A percentile compares a stretch with the other conserved stretches of the same genome.
phyloP scores from a whole-genome alignment of 2,888 invertebrate genomes.

The Anodontia alba region DNA sequence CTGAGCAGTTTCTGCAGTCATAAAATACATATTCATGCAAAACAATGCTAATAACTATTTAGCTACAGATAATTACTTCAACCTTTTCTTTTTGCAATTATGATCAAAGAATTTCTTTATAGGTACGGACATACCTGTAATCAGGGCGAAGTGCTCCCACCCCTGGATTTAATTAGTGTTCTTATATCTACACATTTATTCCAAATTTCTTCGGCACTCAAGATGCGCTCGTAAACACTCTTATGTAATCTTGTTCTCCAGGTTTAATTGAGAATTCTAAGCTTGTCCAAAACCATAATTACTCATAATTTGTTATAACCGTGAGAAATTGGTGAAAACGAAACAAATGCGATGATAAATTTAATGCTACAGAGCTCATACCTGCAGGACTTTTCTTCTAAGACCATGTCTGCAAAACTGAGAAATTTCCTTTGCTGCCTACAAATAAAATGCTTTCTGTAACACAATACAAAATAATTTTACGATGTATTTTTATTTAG shows the following conservation, averaged over 20 bases:
- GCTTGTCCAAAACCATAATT: constrained; percentile 17
- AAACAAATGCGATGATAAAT: not conserved
- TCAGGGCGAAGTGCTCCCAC: constrained; percentile 5
- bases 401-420: no score
- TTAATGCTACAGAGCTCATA: not conserved
- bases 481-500: no score
- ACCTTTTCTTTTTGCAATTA: constrained; percentile 14
- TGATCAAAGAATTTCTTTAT: constrained; percentile 13
- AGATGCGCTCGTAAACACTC: constrained; percentile 17
- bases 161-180: constrained; percentile 15
- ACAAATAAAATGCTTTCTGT: no score
- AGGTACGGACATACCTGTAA: constrained; percentile 14
- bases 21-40: not conserved
- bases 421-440: no score
- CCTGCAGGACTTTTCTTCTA: no score
- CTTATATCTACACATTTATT: constrained; percentile 19
- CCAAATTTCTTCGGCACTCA: constrained; percentile 8
- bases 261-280: constrained; percentile 16
- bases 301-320: constrained; percentile 17
- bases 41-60: not conserved
- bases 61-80: constrained; percentile 4
- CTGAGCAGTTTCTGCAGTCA: not conserved
- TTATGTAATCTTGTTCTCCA: constrained; percentile 6
- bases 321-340: constrained; percentile 1
- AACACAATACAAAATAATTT: no score